Conservation (phyloP, 2,888 invertebrate genomes). For the Lasioglossum marginatum region DNA sequence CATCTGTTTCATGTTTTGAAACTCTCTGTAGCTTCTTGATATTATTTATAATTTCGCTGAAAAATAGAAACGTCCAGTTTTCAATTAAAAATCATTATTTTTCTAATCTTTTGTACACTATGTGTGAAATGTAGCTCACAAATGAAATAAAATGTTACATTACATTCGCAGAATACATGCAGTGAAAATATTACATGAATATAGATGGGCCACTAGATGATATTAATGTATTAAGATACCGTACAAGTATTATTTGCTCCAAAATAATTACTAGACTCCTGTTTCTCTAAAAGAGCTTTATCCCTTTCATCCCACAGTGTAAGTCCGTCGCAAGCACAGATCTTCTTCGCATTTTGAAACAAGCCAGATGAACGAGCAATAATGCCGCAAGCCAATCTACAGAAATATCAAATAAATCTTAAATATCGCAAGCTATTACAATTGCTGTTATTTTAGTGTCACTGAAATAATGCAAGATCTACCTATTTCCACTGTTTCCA, state of each 20-base stretch:
- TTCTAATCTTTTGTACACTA: not conserved
- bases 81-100: slow-evolving; percentile 15
- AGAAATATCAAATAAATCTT: slow-evolving; percentile 37
- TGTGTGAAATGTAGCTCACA: slow-evolving; percentile 3
- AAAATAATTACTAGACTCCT: slow-evolving; percentile 32
- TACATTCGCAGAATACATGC: slow-evolving; percentile 3
- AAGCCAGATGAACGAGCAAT: slow-evolving; percentile 95
- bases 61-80: slow-evolving; percentile 45
- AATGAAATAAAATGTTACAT: not conserved
- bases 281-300: slow-evolving; percentile 85
- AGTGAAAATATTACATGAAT: slow-evolving; percentile 1
- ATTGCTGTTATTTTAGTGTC: not conserved
- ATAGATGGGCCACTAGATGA: not conserved
- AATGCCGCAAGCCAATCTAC: slow-evolving; percentile 93
- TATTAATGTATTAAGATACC: slow-evolving; percentile 42
- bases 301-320: slow-evolving; percentile 95
- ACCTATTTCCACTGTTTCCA: slow-evolving; percentile 89
- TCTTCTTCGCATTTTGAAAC: slow-evolving; percentile 93
- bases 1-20: slow-evolving; percentile 26
- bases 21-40: not conserved
- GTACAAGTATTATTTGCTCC: slow-evolving; percentile 56
- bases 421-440: not conserved
- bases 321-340: slow-evolving; percentile 96
- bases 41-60: slow-evolving; percentile 62
- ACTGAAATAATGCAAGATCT: slow-evolving; percentile 30